Evolutionary conservation across 2,797 vertebrate genomes (phyloP), one percentile per base, ranked within the genome.

Genomic region (Manis pentadactyla): DNA sequence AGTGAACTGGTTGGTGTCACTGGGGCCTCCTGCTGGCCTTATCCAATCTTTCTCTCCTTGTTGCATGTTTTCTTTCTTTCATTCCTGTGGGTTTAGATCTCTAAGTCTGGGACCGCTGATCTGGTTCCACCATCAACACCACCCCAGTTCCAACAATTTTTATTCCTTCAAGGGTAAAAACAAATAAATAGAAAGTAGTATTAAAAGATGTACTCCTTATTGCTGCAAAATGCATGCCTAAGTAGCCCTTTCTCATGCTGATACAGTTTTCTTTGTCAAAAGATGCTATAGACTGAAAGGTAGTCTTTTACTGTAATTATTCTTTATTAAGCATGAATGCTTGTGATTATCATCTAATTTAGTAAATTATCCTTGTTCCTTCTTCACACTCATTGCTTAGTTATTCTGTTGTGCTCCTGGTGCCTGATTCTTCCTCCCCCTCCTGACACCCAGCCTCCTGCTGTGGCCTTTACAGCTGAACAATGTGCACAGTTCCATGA

Each of bases 241-340:
- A 57, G 73, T 66, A 77, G 51, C 25, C 15, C 51, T 34, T 92
- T 69, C n/a, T 77, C 8, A 1, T 78, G n/a, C 25, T 64, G 39
- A 25, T 17, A n/a, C 3, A 15, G 11, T 46, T 82, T 81, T 84
- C 39, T 68, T 77, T 73, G 34, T 63, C 51, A 64, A 53, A 90
- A 90, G 53, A 92, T 29, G 75, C 34, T 29, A 4, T 10, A 53
- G 77, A 46, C 42, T 51, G 7, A 96, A 83, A 94, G 17, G 46
- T 7, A 51, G 34, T 51, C 85, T 94, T 90, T 88, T 31, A 37
- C 34, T 46, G 6, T 81, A 88, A 94, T 96, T 97, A 64, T 46
- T 93, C 37, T 88, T 86, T 94, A 88, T 88, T 69, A 66, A 83
- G 34, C 87, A 78, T 19, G 69, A 83, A 88, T 90, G 68, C 17